phyloP scores from a whole-genome alignment of 2,113 vertebrate species.

The Pavo muticus region DNA sequence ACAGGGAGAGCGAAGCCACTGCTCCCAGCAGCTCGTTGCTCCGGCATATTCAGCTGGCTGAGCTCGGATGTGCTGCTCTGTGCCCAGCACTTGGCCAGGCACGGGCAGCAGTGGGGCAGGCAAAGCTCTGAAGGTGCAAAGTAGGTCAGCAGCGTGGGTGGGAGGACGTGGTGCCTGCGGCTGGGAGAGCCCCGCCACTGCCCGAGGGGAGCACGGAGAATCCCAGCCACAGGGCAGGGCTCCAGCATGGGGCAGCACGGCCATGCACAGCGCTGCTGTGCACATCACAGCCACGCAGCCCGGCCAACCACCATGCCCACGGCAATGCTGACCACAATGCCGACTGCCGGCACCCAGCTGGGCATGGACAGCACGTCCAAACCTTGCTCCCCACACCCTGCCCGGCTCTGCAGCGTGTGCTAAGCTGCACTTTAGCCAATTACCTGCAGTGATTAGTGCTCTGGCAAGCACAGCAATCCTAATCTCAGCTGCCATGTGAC shows the following conservation, averaged over 20 bases:
- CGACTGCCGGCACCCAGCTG: not conserved
- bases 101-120: fast-evolving
- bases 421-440: not conserved
- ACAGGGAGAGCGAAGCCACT: not conserved
- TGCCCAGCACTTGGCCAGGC: fast-evolving
- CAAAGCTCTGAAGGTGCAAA: not conserved
- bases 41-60: fast-evolving
- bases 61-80: not conserved
- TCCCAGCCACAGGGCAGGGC: not conserved
- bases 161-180: not conserved
- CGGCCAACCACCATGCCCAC: fast-evolving
- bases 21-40: not conserved
- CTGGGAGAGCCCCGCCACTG: not conserved
- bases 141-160: not conserved
- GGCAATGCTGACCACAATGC: fast-evolving
- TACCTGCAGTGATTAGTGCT: not conserved
- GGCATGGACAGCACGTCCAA: not conserved
- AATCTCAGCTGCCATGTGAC: not conserved
- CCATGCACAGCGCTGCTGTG: not conserved
- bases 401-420: not conserved
- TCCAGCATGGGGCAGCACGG: fast-evolving
- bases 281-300: fast-evolving
- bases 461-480: not conserved
- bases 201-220: not conserved
- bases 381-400: not conserved